Conservation (phyloP, 1,140 invertebrate genomes). For the Ylistrum balloti region DNA sequence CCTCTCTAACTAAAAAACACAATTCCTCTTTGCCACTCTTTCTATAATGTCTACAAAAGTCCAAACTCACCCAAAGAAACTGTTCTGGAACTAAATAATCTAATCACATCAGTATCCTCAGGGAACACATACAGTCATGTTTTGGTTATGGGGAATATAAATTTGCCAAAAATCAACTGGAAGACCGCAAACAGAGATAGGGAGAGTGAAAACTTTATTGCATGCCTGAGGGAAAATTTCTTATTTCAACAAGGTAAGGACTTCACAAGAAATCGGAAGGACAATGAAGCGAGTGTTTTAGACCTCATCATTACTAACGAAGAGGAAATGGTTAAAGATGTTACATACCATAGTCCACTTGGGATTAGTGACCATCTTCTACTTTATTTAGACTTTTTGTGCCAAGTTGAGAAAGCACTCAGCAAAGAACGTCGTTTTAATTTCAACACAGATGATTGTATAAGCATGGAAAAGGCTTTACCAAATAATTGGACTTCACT, state of each 20-base stretch:
- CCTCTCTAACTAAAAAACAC: background rate
- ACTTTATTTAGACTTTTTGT: conserved; percentile 44
- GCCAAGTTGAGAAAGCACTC: background rate
- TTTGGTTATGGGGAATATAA: conserved; percentile 46
- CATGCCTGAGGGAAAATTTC: conserved; percentile 42
- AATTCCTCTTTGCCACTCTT: too few relatives aligned
- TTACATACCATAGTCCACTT: background rate
- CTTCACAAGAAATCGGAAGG: conserved; percentile 42
- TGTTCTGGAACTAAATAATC: too few relatives aligned
- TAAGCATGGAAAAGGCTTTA: background rate
- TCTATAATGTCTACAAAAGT: too few relatives aligned
- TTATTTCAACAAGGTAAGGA: conserved; percentile 47
- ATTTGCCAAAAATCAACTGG: background rate
- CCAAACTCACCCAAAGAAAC: too few relatives aligned
- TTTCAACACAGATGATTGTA: conserved; percentile 43
- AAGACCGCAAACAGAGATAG: background rate
- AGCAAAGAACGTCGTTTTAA: conserved; percentile 10
- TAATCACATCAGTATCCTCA: too few relatives aligned
- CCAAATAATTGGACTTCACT: background rate
- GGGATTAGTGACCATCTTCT: conserved; percentile 52
- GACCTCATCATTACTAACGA: conserved; percentile 55
- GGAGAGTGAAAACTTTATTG: background rate
- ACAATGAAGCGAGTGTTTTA: conserved; percentile 44
- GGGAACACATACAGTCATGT: background rate
- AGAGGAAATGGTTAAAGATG: conserved; percentile 48